Percentiles rank a stretch among this genome's conserved stretches.
These are phyloP conservation scores for Dorcus parallelipipedus DNA, from an alignment of 2,888 invertebrate genomes.

Conservation along the genomic window DNA sequence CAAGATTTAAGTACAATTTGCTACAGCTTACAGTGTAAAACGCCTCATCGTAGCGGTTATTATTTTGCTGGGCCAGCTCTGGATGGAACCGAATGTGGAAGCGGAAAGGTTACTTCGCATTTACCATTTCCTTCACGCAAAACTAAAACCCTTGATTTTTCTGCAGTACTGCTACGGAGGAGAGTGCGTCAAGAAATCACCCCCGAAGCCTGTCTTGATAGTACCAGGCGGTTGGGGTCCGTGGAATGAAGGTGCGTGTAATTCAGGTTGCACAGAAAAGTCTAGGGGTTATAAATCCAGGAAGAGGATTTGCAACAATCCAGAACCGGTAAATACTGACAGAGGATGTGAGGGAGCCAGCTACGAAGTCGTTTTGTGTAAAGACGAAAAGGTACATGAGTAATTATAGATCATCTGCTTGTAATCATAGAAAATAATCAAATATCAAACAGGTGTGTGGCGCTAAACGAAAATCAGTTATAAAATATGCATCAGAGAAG, in stretches of 20 bases:
- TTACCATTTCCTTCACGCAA: too few species aligned
- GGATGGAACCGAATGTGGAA: constrained; percentile 73
- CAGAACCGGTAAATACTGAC: constrained; percentile 51
- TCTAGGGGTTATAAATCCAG: constrained; percentile 60
- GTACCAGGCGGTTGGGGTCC: constrained; percentile 60
- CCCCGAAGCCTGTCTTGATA: constrained; percentile 43
- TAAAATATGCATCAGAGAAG: constrained; percentile 60
- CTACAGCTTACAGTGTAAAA: constrained; percentile 66
- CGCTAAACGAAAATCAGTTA: constrained; percentile 50
- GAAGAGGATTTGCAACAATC: constrained; percentile 57
- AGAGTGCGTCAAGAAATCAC: constrained; percentile 53
- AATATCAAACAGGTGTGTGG: constrained; percentile 3
- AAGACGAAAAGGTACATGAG: constrained; percentile 54
- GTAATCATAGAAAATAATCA: constrained; percentile 43
- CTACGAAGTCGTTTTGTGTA: constrained; percentile 64
- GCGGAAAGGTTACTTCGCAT: constrained; percentile 51
- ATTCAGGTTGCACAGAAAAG: constrained; percentile 64
- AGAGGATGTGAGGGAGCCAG: constrained; percentile 61
- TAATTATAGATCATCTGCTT: constrained; percentile 30
- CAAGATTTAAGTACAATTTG: constrained; percentile 54
- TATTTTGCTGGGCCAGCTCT: constrained; percentile 80
- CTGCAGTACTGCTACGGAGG: constrained; percentile 67
- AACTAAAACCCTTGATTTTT: background rate
- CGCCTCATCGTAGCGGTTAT: constrained; percentile 69
- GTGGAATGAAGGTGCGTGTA: constrained; percentile 61